These are phyloP conservation scores for Chrysolina oricalcia DNA, from an alignment of 2,888 invertebrate genomes.

Conservation along the genomic window DNA sequence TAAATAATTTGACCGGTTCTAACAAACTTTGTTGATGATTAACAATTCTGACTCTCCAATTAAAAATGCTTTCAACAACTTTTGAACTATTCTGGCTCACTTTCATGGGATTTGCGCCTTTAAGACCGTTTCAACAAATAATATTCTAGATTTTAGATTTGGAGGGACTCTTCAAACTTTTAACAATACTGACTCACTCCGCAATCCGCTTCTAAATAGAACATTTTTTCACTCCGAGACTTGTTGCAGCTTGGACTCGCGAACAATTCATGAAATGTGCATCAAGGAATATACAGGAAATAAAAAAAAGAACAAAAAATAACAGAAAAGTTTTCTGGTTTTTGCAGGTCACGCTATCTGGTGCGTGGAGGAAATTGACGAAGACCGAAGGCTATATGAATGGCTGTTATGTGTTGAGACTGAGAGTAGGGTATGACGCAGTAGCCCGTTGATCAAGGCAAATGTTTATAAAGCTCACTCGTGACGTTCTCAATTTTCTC, in stretches of 20 bases:
- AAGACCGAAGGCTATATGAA: conserved; percentile 21
- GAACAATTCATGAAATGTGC: background rate
- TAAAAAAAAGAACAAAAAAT: background rate
- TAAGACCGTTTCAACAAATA: too few relatives aligned
- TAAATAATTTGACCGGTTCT: too few relatives aligned
- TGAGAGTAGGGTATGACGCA: conserved; percentile 16
- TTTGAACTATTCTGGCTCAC: too few relatives aligned
- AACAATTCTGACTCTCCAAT: too few relatives aligned
- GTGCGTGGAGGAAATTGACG: conserved; percentile 1
- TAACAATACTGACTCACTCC: too few relatives aligned
- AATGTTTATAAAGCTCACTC: conserved; percentile 23
- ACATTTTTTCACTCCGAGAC: background rate
- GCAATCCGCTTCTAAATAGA: too few relatives aligned
- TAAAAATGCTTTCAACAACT: too few relatives aligned
- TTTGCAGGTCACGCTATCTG: background rate
- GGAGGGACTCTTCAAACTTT: too few relatives aligned
- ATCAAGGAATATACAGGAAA: background rate
- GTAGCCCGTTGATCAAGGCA: conserved; percentile 20
- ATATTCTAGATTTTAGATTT: too few relatives aligned
- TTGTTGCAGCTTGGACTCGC: background rate
- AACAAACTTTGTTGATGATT: too few relatives aligned
- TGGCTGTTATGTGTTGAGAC: conserved; percentile 9
- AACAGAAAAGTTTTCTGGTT: background rate
- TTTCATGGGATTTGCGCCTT: too few relatives aligned
- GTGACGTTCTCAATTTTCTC: conserved; percentile 20